These are phyloP conservation scores for Melipona quadrifasciata DNA, from an alignment of 1,140 invertebrate species.

Conservation along the genomic window DNA sequence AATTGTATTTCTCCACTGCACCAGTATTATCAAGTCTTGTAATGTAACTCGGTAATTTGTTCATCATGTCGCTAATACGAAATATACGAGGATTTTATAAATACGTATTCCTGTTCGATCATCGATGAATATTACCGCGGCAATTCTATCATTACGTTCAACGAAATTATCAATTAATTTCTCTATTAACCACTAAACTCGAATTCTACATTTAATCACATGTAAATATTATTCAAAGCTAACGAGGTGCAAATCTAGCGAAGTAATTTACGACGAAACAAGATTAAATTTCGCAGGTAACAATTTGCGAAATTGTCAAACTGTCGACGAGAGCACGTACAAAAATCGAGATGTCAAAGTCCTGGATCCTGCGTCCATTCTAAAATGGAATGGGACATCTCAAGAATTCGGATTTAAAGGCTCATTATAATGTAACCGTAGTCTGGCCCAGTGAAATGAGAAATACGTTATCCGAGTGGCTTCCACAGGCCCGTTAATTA, in stretches of 20 bases:
- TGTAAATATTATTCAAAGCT: neutral
- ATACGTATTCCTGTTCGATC: neutral
- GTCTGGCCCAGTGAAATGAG: conserved; percentile 48
- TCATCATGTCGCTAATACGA: neutral
- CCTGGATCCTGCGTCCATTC: neutral
- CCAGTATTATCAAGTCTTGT: neutral
- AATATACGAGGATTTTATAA: neutral
- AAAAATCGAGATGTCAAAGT: conserved; percentile 24
- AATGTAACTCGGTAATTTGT: neutral
- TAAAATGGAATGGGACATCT: conserved; percentile 32
- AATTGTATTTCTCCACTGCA: neutral
- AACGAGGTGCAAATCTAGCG: neutral
- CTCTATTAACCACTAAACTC: neutral
- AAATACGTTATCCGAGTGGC: conserved; percentile 65
- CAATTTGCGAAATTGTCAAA: neutral
- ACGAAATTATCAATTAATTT: conserved; percentile 14
- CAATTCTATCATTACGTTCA: neutral
- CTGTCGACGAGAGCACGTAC: no score
- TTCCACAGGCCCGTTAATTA: conserved; percentile 62
- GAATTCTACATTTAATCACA: neutral
- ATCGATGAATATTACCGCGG: neutral
- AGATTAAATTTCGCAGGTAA: neutral
- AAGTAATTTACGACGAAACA: neutral
- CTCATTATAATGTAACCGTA: conserved; percentile 60
- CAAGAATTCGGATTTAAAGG: conserved; percentile 50